Evolutionary conservation across 1,140 invertebrate species (phyloP), one percentile per base, ranked within the genome.

Genomic region (Idris sp.): DNA sequence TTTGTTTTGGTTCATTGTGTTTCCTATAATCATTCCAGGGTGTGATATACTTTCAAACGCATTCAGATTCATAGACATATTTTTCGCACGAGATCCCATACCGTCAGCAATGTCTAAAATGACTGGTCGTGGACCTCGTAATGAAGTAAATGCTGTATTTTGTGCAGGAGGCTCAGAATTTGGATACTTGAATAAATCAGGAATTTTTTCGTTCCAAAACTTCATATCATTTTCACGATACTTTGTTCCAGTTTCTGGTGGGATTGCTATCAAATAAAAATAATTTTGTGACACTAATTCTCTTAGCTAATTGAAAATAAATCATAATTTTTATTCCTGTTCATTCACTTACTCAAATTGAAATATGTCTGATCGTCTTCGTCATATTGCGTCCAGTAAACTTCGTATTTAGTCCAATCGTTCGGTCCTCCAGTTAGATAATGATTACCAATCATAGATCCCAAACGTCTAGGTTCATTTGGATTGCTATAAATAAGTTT

Each of bases 361-460:
- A 96, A 87, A 85, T 94, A 96, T 9, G 90, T 90, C 79, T 94
- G 92, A 65, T 92, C 90, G 1, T 88, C 84, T 2, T 88, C 83
- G 74, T 93, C 92, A 74, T 94, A 97, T 48, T 92, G 90, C 0
- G 93, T 93, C 95, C 95, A 96, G 31, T 93, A 91, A 5, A 92
- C 81, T 40, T 93, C 91, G 74, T 92, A 93, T 68, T 91, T 90
- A 10, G 13, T 40, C 91, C 91, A 92, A 41, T 91, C 90, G 56
- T 89, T 88, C 35, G 85, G 84, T 71, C 89, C 89, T 2, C 89
- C 86, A 6, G 88, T 91, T 26, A 89, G 83, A 85, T 89, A 91
- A 54, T 82, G 84, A 15, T 2, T 41, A n/a, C 33, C 6, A 3
- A 1, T 36, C 18, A 40, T 9, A 5, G 35, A 43, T 11, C 53